These are phyloP conservation scores for Lordiphosa clarofinis DNA, from an alignment of 1,140 invertebrate species.

Conservation along the genomic window DNA sequence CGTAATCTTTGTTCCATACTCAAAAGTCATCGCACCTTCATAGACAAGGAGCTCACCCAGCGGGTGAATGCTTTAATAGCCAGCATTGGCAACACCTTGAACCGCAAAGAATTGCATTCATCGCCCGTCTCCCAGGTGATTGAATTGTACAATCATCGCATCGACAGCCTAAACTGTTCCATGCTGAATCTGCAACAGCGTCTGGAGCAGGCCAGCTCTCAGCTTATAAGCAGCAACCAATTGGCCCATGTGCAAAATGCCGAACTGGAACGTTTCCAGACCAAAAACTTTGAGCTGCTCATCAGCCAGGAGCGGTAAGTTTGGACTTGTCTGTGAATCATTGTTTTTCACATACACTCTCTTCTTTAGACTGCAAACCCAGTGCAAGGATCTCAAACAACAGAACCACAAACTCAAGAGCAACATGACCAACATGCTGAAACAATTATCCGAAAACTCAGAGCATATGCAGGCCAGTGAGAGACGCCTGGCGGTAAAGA, in stretches of 20 bases:
- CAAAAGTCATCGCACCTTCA: slow-evolving; percentile 63
- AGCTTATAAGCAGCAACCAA: slow-evolving; percentile 52
- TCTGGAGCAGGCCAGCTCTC: slow-evolving; percentile 62
- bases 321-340: no score
- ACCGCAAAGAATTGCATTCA: slow-evolving; percentile 61
- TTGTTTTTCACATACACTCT: no score
- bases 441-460: slow-evolving; percentile 63
- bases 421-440: slow-evolving; percentile 64
- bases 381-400: slow-evolving; percentile 68
- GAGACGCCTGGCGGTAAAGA: slow-evolving; percentile 55
- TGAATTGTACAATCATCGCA: slow-evolving; percentile 73
- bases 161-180: slow-evolving; percentile 57
- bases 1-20: slow-evolving; percentile 67
- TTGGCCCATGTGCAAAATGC: slow-evolving; percentile 66
- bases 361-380: slow-evolving; percentile 47
- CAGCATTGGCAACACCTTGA: slow-evolving; percentile 50
- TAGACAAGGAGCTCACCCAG: slow-evolving; percentile 63
- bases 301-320: slow-evolving; percentile 71
- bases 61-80: slow-evolving; percentile 59
- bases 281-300: slow-evolving; percentile 73
- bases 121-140: slow-evolving; percentile 70
- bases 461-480: slow-evolving; percentile 63
- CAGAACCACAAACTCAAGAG: slow-evolving; percentile 63
- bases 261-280: slow-evolving; percentile 69
- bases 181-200: slow-evolving; percentile 52